Percentiles rank a stretch among this genome's conserved stretches.
Evolutionary conservation across 2,113 vertebrate species (phyloP).

Genomic region (Phylloscopus trochilus): DNA sequence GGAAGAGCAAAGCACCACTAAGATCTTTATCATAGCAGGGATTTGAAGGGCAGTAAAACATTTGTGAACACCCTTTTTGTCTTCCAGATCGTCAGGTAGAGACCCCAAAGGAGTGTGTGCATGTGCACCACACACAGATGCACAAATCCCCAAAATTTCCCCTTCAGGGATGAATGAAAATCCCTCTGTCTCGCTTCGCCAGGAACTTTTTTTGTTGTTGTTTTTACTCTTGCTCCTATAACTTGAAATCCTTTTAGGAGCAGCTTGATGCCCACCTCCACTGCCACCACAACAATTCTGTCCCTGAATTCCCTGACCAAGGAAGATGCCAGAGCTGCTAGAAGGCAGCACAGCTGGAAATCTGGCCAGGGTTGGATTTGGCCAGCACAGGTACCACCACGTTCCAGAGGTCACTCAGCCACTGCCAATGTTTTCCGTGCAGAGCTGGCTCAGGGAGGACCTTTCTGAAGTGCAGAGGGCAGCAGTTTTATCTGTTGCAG

Average conservation of each 20-base stretch:
- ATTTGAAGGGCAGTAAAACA: neutral
- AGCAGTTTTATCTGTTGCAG: conserved; percentile 62
- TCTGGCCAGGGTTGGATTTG: neutral
- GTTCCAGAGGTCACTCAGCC: neutral
- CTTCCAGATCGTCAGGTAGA: neutral
- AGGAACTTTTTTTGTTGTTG: neutral
- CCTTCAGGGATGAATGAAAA: neutral
- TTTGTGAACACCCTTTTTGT: neutral
- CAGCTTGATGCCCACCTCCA: neutral
- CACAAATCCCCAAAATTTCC: neutral
- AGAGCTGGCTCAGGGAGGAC: neutral
- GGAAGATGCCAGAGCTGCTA: neutral
- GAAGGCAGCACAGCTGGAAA: neutral
- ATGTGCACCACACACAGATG: rapidly evolving
- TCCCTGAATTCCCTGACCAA: neutral
- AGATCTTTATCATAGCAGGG: neutral
- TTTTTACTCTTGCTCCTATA: neutral
- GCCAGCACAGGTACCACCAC: neutral
- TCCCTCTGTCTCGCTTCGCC: neutral
- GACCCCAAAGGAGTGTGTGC: neutral
- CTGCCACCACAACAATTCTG: neutral
- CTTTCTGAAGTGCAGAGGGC: conserved; percentile 12
- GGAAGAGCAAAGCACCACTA: neutral
- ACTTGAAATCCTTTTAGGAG: neutral
- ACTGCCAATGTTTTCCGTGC: neutral